Conservation (phyloP, 2,888 invertebrate genomes). For the Suillia variegata region DNA sequence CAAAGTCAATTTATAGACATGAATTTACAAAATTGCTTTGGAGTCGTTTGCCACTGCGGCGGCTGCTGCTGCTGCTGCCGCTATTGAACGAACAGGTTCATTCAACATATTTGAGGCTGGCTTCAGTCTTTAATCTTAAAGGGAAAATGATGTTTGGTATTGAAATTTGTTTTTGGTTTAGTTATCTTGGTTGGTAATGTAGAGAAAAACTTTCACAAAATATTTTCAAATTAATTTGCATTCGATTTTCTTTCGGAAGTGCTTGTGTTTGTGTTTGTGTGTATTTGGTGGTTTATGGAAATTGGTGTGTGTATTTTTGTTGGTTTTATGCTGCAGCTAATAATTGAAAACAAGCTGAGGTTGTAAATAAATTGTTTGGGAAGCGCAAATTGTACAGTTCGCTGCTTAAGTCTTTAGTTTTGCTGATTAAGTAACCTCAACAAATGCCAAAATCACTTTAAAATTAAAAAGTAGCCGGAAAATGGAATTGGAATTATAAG, state of each 20-base stretch:
- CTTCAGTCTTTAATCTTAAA: not conserved
- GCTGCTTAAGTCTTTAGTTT: too few species aligned
- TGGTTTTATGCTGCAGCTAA: too few species aligned
- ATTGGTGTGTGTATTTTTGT: not conserved
- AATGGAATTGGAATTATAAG: too few species aligned
- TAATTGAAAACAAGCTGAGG: too few species aligned
- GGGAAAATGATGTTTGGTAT: not conserved
- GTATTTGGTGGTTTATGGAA: not conserved
- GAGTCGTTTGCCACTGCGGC: not conserved
- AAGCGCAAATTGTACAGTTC: too few species aligned
- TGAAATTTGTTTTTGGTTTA: not conserved
- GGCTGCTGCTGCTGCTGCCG: not conserved
- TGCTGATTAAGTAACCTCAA: too few species aligned
- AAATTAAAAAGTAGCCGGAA: too few species aligned
- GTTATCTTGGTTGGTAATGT: not conserved
- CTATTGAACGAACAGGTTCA: not conserved
- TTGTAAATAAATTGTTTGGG: too few species aligned
- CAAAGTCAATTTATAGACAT: not conserved
- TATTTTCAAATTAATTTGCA: not conserved
- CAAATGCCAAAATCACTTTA: too few species aligned
- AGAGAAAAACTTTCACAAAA: not conserved
- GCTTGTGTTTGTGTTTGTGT: too few species aligned
- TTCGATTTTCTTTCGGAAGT: too few species aligned
- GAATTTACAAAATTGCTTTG: not conserved
- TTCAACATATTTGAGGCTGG: not conserved